Conservation (phyloP, 2,113 vertebrate species). For the Ranitomeya variabilis region DNA sequence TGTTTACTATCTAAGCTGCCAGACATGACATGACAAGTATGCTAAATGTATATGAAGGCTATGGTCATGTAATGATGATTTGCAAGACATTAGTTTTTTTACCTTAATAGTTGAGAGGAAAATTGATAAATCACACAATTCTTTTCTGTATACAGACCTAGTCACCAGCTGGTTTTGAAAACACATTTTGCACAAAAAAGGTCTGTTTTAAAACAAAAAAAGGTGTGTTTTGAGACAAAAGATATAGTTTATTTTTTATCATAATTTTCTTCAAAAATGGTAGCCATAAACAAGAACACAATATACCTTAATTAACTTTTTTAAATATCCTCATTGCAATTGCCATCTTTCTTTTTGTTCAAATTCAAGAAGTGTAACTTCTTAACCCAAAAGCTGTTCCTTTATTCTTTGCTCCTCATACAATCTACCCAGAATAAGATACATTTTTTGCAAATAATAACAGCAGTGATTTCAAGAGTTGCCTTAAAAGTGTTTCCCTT, state of each 20-base stretch:
- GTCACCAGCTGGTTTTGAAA: background rate
- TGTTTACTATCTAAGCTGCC: too few relatives aligned
- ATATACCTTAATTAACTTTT: background rate
- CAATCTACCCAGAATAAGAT: background rate
- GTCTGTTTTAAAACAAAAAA: background rate
- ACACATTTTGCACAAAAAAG: background rate
- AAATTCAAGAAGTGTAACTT: background rate
- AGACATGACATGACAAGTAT: too few relatives aligned
- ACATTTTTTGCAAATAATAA: slow-evolving; percentile 20
- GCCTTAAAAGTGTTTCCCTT: slow-evolving; percentile 1
- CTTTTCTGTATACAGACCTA: background rate
- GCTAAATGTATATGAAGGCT: background rate
- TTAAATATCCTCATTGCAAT: background rate
- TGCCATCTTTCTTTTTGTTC: background rate
- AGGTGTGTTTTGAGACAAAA: too few relatives aligned
- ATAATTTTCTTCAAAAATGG: background rate
- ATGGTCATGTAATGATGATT: background rate
- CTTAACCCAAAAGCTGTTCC: background rate
- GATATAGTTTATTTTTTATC: background rate
- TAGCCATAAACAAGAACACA: slow-evolving; percentile 6
- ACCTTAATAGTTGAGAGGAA: too few relatives aligned
- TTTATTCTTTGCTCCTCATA: slow-evolving; percentile 22
- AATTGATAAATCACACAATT: background rate
- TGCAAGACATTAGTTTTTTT: background rate
- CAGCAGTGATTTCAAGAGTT: slow-evolving; percentile 21